These are phyloP conservation scores for Capitella teleta DNA, from an alignment of 1,140 invertebrate genomes.

Conservation along the genomic window DNA sequence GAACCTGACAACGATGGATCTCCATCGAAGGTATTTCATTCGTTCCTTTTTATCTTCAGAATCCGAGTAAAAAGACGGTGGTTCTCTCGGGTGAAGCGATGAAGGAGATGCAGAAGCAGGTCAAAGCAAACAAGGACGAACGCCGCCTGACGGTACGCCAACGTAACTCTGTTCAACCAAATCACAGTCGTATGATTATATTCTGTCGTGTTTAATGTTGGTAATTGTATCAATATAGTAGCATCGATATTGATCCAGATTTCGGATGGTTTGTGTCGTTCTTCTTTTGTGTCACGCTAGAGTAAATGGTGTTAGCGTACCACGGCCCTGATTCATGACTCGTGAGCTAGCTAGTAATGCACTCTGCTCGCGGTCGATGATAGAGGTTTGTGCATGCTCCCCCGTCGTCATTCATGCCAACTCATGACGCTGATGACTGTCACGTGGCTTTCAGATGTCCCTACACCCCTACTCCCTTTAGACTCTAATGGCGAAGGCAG, in stretches of 20 bases:
- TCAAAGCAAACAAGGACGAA: slow-evolving; percentile 33
- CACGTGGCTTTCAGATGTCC: too few relatives aligned
- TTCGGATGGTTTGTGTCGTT: background rate
- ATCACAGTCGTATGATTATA: background rate
- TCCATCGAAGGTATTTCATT: background rate
- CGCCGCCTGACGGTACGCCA: slow-evolving; percentile 22
- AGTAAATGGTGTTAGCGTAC: background rate
- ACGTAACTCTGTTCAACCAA: background rate
- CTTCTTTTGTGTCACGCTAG: background rate
- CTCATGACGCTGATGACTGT: too few relatives aligned
- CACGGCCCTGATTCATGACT: background rate
- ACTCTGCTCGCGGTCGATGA: too few relatives aligned
- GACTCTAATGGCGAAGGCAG: too few relatives aligned
- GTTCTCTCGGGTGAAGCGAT: slow-evolving; percentile 32
- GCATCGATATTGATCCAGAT: background rate
- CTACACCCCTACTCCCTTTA: too few relatives aligned
- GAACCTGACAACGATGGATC: background rate
- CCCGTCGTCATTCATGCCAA: too few relatives aligned
- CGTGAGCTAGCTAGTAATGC: too few relatives aligned
- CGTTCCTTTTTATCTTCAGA: background rate
- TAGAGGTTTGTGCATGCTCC: too few relatives aligned
- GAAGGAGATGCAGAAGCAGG: slow-evolving; percentile 37
- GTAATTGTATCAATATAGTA: background rate
- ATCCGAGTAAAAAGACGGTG: slow-evolving; percentile 21
- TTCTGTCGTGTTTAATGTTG: background rate